Conservation (phyloP, 1,140 invertebrate species). For the Drosophila elegans region DNA sequence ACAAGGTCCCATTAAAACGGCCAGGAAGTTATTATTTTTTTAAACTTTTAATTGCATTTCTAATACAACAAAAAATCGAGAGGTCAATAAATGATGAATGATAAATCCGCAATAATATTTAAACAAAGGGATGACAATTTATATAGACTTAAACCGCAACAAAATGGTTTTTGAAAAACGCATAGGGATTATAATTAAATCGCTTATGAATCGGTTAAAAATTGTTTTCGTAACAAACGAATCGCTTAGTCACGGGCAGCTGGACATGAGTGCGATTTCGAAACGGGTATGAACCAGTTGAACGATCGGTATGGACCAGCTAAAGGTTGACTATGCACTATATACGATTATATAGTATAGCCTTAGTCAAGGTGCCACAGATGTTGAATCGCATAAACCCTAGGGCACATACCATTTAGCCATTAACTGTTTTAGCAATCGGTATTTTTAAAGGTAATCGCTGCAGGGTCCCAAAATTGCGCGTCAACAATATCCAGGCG, state of each 20-base stretch:
- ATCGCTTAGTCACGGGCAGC: slow-evolving; percentile 12
- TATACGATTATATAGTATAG: neutral
- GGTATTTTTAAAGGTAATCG: neutral
- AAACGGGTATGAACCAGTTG: slow-evolving; percentile 17
- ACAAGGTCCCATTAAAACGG: no score
- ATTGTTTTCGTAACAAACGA: neutral
- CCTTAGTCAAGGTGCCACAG: neutral
- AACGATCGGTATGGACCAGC: slow-evolving; percentile 13
- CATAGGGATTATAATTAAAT: neutral
- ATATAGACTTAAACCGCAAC: neutral
- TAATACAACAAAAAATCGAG: no score
- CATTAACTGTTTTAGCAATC: no score
- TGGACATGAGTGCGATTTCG: slow-evolving; percentile 1
- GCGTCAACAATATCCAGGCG: slow-evolving; percentile 52
- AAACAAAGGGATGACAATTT: neutral
- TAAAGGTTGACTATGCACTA: neutral
- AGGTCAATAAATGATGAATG: no score
- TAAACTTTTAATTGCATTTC: no score
- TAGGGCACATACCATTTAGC: no score
- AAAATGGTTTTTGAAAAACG: neutral
- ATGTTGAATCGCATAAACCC: no score
- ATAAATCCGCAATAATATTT: no score
- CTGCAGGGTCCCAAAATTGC: slow-evolving; percentile 3
- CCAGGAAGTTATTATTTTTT: no score
- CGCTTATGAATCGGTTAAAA: slow-evolving; percentile 3